Evolutionary conservation across 2,797 vertebrate genomes (phyloP).

Genomic region (Zenarchopterus dispar): DNA sequence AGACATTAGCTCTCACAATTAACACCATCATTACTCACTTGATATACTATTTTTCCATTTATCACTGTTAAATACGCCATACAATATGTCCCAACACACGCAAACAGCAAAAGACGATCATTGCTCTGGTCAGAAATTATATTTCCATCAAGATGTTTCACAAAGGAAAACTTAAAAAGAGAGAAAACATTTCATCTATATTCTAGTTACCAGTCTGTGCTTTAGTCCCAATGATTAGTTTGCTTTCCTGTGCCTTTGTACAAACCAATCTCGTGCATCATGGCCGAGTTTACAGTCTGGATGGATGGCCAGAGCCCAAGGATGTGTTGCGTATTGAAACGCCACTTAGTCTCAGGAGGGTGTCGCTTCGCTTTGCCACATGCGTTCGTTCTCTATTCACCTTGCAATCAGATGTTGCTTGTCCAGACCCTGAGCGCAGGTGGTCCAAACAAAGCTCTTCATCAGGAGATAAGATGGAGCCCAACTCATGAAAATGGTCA

Average conservation of each 20-base stretch:
- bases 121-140: no score
- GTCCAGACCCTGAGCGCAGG: slow-evolving; percentile 60
- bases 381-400: slow-evolving; percentile 33
- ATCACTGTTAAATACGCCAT: no score
- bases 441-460: slow-evolving; percentile 60
- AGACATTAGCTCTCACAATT: slow-evolving; percentile 53
- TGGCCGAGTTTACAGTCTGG: slow-evolving; percentile 5
- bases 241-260: slow-evolving; percentile 45
- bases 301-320: slow-evolving; percentile 22
- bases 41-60: slow-evolving; percentile 10
- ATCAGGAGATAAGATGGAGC: slow-evolving; percentile 61
- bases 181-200: slow-evolving; percentile 10
- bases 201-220: slow-evolving; percentile 1
- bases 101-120: slow-evolving; percentile 5
- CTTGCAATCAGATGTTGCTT: slow-evolving; percentile 56
- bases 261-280: slow-evolving; percentile 19
- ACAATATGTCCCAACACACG: slow-evolving; percentile 43
- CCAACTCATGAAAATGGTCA: slow-evolving; percentile 41
- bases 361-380: slow-evolving; percentile 23
- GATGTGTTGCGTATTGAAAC: slow-evolving; percentile 42
- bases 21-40: slow-evolving; percentile 64
- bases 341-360: slow-evolving; percentile 52
- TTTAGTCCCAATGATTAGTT: slow-evolving; percentile 10
- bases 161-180: no score
- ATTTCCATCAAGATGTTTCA: no score